Conservation (phyloP, 2,113 vertebrate species). For the Oncorhynchus tshawytscha region DNA sequence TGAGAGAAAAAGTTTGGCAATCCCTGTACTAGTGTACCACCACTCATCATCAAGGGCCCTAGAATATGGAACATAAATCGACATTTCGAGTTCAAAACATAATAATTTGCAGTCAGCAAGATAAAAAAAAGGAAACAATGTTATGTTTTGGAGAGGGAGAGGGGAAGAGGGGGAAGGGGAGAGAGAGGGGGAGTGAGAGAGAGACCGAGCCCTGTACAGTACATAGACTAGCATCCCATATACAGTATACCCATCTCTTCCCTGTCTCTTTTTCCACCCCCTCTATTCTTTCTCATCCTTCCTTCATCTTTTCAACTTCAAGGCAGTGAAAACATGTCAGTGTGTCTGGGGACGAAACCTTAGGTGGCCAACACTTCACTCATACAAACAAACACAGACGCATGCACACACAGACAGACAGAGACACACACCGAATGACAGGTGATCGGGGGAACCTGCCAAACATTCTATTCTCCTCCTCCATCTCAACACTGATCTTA, state of each 20-base stretch:
- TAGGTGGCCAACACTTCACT: conserved; percentile 67
- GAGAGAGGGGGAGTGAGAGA: conserved; percentile 35
- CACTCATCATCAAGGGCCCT: conserved; percentile 30
- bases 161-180: conserved; percentile 46
- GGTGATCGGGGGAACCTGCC: conserved; percentile 67
- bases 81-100: conserved; percentile 69
- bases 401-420: conserved; percentile 20
- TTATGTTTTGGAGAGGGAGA: conserved; percentile 70
- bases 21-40: too few relatives aligned
- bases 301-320: conserved; percentile 71
- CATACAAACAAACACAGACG: conserved; percentile 29
- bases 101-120: conserved; percentile 81
- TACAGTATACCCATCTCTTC: conserved; percentile 50
- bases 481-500: conserved; percentile 68
- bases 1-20: too few relatives aligned
- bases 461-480: conserved; percentile 43
- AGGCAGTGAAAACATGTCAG: conserved; percentile 73
- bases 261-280: conserved; percentile 40
- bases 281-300: conserved; percentile 23
- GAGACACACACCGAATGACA: conserved; percentile 55
- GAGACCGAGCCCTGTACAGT: conserved; percentile 38
- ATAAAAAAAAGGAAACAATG: conserved; percentile 69
- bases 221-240: conserved; percentile 59
- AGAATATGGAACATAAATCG: conserved; percentile 51
- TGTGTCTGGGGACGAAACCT: conserved; percentile 60